Evolutionary conservation across 1,140 invertebrate genomes (phyloP), one percentile per base, ranked within the genome.

Genomic region (Drosophila lacteicornis): DNA sequence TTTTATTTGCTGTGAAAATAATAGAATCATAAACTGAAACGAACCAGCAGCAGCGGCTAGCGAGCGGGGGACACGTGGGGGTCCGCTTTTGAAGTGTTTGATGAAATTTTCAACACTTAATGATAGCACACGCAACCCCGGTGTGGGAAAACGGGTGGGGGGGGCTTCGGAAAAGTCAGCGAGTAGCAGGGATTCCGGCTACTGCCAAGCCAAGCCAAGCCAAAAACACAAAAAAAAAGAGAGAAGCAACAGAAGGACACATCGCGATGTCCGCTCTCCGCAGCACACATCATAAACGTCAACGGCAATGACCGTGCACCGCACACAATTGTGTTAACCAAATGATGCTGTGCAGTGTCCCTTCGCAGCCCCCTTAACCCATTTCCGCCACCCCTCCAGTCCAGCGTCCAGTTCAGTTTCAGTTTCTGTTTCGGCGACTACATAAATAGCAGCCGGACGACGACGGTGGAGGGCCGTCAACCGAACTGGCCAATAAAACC

Each of bases 1-100:
- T 90, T 90, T 88, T 88, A 88, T 88, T 88, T 88, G 80, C 85
- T 90, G 85, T 90, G 85, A 88, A 88, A 88, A 88, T 88, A 88
- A 88, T 88, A 88, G 84, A 88, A 88, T 88, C 84, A 88, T 88
- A 88, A 88, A 88, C 84, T 88, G 85, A 88, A 87, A 83, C 84
- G 68, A 75, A 59, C 60, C 57, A 27, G 9, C 33, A 27, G 11
- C 30, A 40, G 49, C 30, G n/a, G 47, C 38, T 19, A 63, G 33
- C 25, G 38, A 19, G 30, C 17, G 30, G 42, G 36, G 33, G 51
- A 67, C 82, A 73, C 83, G 73, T 80, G 77, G 73, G 80, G 55
- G 53, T 56, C 58, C 84, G 68, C 77, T 87, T 56, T 88, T 84
- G 85, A 88, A 88, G 84, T 88, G 84, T 88, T 90, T 90, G 85